Base-by-base conservation (phyloP, 2,888 invertebrate genomes). In the Pachydiplax longipennis region DNA sequence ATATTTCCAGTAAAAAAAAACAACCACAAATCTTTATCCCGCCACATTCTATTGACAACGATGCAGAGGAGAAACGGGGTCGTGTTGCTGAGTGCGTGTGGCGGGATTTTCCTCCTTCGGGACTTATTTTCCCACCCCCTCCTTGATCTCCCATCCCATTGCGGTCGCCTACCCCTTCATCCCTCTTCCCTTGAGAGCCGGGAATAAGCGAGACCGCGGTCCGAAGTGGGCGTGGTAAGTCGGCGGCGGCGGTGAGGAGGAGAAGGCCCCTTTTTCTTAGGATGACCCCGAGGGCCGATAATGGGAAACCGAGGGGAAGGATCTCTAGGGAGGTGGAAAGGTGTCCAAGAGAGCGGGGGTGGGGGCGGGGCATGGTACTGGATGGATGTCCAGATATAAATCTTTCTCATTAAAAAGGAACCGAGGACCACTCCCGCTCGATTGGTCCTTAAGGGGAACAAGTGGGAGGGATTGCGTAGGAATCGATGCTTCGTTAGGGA, bases 351-450 rank as follows among this genome's bases (percentile, higher is more conserved):
- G 35, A 82, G 58, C 53, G 83, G 87, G 87, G 58, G 87, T 25
- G 53, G 87, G 87, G 87, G 87, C 87, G 87, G 18, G 87, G 87
- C 65, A 10, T 22, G 37, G 87, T 61, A 35, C 87, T 87, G 87
- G 87, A 87, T 87, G 87, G 37, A 87, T 87, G 61, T 87, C 87
- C 61, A 87, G 87, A 87, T 87, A 87, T 87, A 87, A 87, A 87
- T 87, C 87, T 87, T 87, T 87, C 87, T 87, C 87, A 87, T 87
- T 87, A 87, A 65, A 87, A 87, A 61, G 87, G 87, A 40, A 87
- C 87, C 61, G 37, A 37, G 48, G 61, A 10, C 61, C 87, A 87
- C 87, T 87, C 83, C 83, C 58, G 25, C 53, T 15, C 65, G n/a
- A 87, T 87, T 37, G 35, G 82, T 82, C 82, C 81, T 81, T 37